Percentiles rank a stretch among this genome's conserved stretches.
phyloP scores from a whole-genome alignment of 2,888 invertebrate genomes.

The Ditula angustiorana region DNA sequence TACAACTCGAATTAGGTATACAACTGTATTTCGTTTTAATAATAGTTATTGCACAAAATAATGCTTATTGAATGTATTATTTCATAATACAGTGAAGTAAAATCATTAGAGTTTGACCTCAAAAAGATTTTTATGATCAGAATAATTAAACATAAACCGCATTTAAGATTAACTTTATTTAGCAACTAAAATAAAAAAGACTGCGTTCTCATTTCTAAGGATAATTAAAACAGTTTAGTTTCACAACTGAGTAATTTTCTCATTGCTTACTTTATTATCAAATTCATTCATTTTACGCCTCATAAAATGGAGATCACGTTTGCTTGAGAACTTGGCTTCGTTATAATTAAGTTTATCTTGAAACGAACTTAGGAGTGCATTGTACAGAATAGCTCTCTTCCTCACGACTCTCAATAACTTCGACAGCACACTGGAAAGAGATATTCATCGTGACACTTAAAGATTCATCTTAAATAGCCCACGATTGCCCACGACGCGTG shows the following conservation, averaged over 20 bases:
- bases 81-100: slow-evolving; percentile 2
- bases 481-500: too few relatives aligned
- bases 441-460: too few relatives aligned
- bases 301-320: too few relatives aligned
- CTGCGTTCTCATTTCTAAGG: slow-evolving; percentile 1
- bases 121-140: slow-evolving; percentile 10
- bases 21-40: neutral
- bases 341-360: too few relatives aligned
- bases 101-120: slow-evolving; percentile 15
- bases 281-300: too few relatives aligned
- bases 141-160: slow-evolving; percentile 22
- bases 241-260: slow-evolving; percentile 1
- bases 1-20: too few relatives aligned
- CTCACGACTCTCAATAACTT: too few relatives aligned
- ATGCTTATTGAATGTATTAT: neutral
- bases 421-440: too few relatives aligned
- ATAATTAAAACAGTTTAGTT: slow-evolving; percentile 2
- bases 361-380: too few relatives aligned
- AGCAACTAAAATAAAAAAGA: slow-evolving; percentile 4
- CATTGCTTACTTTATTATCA: slow-evolving; percentile 6
- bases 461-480: too few relatives aligned
- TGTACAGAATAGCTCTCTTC: too few relatives aligned
- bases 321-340: too few relatives aligned
- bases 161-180: slow-evolving; percentile 8
- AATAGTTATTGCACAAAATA: neutral